Base-by-base conservation (phyloP, 2,888 invertebrate genomes). In the Acronicta leporina region DNA sequence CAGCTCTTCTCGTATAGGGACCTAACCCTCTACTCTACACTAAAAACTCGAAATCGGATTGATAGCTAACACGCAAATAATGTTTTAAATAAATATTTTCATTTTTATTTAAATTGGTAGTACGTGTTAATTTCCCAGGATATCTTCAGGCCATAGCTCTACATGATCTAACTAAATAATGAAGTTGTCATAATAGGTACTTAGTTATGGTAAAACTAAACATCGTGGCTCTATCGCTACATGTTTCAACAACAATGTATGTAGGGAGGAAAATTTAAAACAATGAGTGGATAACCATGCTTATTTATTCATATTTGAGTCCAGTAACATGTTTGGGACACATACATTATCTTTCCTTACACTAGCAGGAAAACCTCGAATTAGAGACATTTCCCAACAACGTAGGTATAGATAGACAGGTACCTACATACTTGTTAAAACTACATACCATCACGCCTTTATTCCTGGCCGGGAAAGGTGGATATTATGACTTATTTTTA, bases 291-390 rank as follows among this genome's bases (percentile, higher is more conserved):
- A 9, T 35, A 20, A 33, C 9, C 15, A 11, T 35, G 16, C 33
- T 41, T 52, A 30, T 57, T 49, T 35, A 52, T 33, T 38, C 15
- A 63, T 57, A 48, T 40, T 52, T 43, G 14, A 40, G 13, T 53
- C 20, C 30, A 27, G 16, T 48, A 45, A 30, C 52, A 47, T 40
- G 11, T 33, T 15, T 30, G 38, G n/a, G 16, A 20, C 5, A 41
- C 10, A 33, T 33, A 3, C 11, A 33, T 30, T 33, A 33, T 33
- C 11, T 11, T 11, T 30, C 9, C 30, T 30, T 38, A 7, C 14
- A n/a, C 2, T 10, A 66, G 11, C 16, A 27, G 16, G 42, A 42
- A 44, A 30, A 53, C 6, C 38, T 38, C 3, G 4, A 33, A 33
- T 33, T 0, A 35, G 11, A 35, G 13, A 35, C 10, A 33, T 35